Base-by-base conservation (phyloP, 2,888 invertebrate genomes). In the Maniola hyperantus region DNA sequence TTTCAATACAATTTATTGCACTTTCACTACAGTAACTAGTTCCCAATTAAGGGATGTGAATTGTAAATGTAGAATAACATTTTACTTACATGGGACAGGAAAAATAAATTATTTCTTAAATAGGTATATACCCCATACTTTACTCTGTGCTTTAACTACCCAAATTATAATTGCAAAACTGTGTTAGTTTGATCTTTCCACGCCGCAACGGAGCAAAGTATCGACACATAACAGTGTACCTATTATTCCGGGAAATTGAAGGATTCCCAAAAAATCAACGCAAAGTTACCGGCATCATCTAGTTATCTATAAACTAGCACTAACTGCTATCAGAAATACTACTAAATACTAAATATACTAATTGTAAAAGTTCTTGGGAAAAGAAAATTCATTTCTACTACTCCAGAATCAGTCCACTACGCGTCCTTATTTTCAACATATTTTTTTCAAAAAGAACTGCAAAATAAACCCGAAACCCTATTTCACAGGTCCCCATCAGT, bases 1-100 rank as follows among this genome's bases (percentile, higher is more conserved):
- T 65, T 71, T 64, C 63, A 62, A 64, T 65, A 34, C 55, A 69
- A 64, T 71, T 64, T 69, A 67, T 71, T 61, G 60, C 51, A 61
- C 51, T 67, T 64, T 62, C 59, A 66, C n/a, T 36, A 44, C 34
- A n/a, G 39, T 65, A n/a, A n/a, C n/a, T n/a, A 26, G 55, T 58
- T 67, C 26, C 33, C n/a, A 39, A 58, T 58, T 63, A 55, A 55
- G 64, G 44, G 39, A 46, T 39, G 65, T 15, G 6, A 34, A 54
- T 4, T 7, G 54, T 54, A 36, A 54, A 42, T 57, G 57, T 57
- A 18, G 48, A 18, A 2, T 18, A 48, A 48, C 15, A 18, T 48
- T 15, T 7, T 2, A n/a, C 6, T 53, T 13, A 6, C 6, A 13
- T 18, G 33, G 51, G 13, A 33, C 2, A 7, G 13, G 26, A 51